phyloP scores from a whole-genome alignment of 53 echinoderm and acorn worm species.

The Holothuria leucospilota region DNA sequence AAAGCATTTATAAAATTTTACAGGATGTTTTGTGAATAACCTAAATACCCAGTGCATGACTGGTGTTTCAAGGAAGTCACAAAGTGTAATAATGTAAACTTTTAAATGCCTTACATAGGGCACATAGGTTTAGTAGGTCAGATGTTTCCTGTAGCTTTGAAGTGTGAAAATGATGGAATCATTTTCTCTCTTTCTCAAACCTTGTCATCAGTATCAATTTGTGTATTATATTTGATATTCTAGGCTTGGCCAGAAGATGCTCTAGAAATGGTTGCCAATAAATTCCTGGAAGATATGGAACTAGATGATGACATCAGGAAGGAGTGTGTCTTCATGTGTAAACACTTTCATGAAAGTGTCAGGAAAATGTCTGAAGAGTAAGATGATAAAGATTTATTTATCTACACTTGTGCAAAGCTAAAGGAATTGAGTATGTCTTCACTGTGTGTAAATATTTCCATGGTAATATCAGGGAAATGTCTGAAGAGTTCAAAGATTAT shows the following conservation, averaged over 20 bases:
- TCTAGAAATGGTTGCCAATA: constrained; percentile 97
- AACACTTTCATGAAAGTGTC: constrained; percentile 98
- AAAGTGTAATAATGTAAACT: no score
- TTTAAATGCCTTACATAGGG: no score
- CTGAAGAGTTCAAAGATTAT: constrained; percentile 72
- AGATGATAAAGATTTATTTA: constrained; percentile 9
- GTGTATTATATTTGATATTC: background rate
- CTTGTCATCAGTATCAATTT: no score
- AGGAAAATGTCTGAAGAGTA: constrained; percentile 91
- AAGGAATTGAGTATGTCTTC: constrained; percentile 73
- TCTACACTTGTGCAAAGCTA: constrained; percentile 31
- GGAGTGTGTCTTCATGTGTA: constrained; percentile 94
- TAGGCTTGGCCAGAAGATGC: constrained; percentile 99
- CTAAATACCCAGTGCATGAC: no score
- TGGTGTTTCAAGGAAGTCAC: no score
- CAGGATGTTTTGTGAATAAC: no score
- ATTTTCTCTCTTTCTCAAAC: background rate
- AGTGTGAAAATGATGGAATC: background rate
- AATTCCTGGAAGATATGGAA: constrained; percentile 96
- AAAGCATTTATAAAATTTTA: no score
- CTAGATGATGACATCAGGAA: constrained; percentile 83
- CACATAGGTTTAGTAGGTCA: no score
- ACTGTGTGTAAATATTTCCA: constrained; percentile 96
- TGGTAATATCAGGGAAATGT: constrained; percentile 89
- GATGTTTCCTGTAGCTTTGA: no score